A percentile compares a stretch with the other conserved stretches of the same genome.
Evolutionary conservation across 1,140 invertebrate species (phyloP).

Genomic region (Drosophila teissieri): DNA sequence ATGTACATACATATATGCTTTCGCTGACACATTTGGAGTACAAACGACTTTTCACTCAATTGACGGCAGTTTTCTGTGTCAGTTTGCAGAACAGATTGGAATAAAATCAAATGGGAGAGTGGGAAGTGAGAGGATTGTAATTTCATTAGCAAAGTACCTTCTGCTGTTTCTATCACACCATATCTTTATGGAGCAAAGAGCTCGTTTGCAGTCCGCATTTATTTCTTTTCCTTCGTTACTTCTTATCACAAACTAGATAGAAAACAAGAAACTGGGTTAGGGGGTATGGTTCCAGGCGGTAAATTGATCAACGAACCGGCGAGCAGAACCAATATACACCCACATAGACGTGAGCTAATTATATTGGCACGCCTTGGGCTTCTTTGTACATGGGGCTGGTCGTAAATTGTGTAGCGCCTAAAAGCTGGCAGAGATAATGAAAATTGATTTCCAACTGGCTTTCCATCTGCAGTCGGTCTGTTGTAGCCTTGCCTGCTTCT

Average conservation of each 20-base stretch:
- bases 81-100: constrained; percentile 9
- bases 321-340: constrained; percentile 24
- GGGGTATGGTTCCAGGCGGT: constrained; percentile 7
- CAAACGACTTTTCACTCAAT: constrained; percentile 34
- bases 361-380: constrained; percentile 72
- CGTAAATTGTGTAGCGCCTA: constrained; percentile 54
- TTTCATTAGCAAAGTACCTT: constrained; percentile 21
- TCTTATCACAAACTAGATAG: constrained; percentile 55
- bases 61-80: constrained; percentile 55
- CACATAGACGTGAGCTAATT: constrained; percentile 61
- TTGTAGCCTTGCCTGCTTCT: constrained; percentile 1
- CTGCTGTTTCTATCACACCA: constrained; percentile 31
- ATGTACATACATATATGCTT: too few relatives aligned
- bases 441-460: constrained; percentile 66
- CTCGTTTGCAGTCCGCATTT: constrained; percentile 42
- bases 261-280: constrained; percentile 49
- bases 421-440: constrained; percentile 69
- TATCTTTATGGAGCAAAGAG: constrained; percentile 56
- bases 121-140: background rate
- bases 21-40: too few relatives aligned
- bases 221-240: constrained; percentile 35
- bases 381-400: constrained; percentile 35
- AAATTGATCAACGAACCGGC: constrained; percentile 69
- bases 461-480: constrained; percentile 19
- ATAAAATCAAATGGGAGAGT: background rate